These are phyloP conservation scores for Sprattus sprattus DNA, from an alignment of 2,113 vertebrate genomes.

Conservation along the genomic window DNA sequence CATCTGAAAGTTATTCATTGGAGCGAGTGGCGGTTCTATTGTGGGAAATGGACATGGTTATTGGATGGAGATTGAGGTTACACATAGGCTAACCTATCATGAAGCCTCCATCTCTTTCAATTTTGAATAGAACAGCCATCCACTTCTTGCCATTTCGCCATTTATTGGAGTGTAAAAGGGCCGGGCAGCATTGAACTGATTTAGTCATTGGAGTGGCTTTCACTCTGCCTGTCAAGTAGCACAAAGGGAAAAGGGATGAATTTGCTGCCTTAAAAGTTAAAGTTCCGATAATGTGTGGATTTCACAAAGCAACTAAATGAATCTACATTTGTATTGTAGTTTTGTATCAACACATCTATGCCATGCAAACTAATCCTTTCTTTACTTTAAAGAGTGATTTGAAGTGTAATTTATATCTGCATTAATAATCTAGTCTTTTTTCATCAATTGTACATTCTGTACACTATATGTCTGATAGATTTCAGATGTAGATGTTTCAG, in stretches of 20 bases:
- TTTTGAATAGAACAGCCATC: neutral
- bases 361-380: neutral
- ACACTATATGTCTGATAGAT: neutral
- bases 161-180: neutral
- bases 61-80: constrained; percentile 27
- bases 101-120: neutral
- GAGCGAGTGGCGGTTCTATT: neutral
- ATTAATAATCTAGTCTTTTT: neutral
- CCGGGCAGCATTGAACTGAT: neutral
- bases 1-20: constrained; percentile 11
- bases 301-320: neutral
- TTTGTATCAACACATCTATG: neutral
- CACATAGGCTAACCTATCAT: constrained; percentile 23
- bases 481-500: too few species aligned
- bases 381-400: neutral
- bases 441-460: neutral
- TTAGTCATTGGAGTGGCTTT: neutral
- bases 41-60: neutral
- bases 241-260: neutral
- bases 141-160: neutral
- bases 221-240: neutral
- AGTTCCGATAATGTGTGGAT: neutral
- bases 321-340: neutral
- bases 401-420: neutral
- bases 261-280: neutral